These are phyloP conservation scores for Copidosoma floridanum DNA, from an alignment of 1,140 invertebrate genomes.

Conservation along the genomic window DNA sequence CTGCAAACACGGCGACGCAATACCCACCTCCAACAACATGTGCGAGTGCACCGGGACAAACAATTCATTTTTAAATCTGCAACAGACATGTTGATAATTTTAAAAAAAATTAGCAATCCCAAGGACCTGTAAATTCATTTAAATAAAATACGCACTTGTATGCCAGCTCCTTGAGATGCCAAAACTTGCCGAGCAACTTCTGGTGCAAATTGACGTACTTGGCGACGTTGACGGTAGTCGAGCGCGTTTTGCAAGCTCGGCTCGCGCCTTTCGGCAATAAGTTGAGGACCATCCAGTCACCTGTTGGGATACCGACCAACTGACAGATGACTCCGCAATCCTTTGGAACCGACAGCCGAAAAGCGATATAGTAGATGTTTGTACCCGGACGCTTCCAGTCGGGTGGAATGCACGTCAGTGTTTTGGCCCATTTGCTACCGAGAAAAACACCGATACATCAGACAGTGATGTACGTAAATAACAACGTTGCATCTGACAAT, in stretches of 20 bases:
- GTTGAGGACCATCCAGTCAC: slow-evolving; percentile 40
- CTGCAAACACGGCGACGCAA: slow-evolving; percentile 36
- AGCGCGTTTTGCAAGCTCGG: not conserved
- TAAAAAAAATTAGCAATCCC: slow-evolving; percentile 8
- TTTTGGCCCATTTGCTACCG: slow-evolving; percentile 12
- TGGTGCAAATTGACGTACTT: slow-evolving; percentile 39
- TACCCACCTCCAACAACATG: slow-evolving; percentile 30
- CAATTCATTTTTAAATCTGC: slow-evolving; percentile 41
- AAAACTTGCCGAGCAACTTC: slow-evolving; percentile 33
- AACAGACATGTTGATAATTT: not conserved
- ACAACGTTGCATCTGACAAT: too few species aligned
- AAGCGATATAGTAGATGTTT: slow-evolving; percentile 32
- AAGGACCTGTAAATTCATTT: too few species aligned
- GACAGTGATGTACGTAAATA: too few species aligned
- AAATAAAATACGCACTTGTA: slow-evolving; percentile 3
- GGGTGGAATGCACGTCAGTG: slow-evolving; percentile 10
- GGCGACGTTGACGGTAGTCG: slow-evolving; percentile 15
- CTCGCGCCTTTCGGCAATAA: slow-evolving; percentile 24
- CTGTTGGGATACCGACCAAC: slow-evolving; percentile 34
- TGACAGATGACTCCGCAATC: slow-evolving; percentile 29
- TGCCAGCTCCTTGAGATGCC: slow-evolving; percentile 40
- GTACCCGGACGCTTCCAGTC: not conserved
- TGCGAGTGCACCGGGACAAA: slow-evolving; percentile 34
- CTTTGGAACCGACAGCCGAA: slow-evolving; percentile 23
- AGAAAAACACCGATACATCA: too few species aligned